Conservation (phyloP, 2,797 vertebrate genomes). For the Hyperoplus lanceolatus region DNA sequence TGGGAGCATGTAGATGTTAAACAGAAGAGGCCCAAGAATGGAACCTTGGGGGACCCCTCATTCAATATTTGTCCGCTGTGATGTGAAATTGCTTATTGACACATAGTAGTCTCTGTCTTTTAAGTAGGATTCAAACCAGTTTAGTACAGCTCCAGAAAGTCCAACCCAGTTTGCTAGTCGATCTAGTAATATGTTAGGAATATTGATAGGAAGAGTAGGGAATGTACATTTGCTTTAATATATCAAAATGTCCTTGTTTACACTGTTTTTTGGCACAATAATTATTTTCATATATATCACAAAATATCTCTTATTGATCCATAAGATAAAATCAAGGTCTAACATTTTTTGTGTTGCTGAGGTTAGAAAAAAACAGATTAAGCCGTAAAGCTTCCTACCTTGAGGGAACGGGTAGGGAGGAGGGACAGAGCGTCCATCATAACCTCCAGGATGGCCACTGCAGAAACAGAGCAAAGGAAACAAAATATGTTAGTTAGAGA, state of each 20-base stretch:
- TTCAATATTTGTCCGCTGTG: too few relatives aligned
- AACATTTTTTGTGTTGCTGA: not conserved
- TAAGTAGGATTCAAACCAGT: too few relatives aligned
- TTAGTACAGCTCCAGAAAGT: too few relatives aligned
- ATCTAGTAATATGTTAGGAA: too few relatives aligned
- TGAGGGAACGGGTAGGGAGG: constrained; percentile 85
- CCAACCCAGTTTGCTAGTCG: too few relatives aligned
- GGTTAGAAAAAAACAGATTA: not conserved
- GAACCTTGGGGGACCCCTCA: too few relatives aligned
- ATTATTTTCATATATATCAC: not conserved
- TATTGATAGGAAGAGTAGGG: not conserved
- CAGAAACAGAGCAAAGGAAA: constrained; percentile 22
- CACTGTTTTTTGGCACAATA: not conserved
- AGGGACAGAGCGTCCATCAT: constrained; percentile 84
- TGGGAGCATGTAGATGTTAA: too few relatives aligned
- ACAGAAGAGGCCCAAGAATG: too few relatives aligned
- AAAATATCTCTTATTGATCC: not conserved
- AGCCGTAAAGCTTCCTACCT: constrained; percentile 66
- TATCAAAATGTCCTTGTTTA: not conserved
- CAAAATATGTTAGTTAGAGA: constrained; percentile 14
- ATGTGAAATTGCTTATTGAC: too few relatives aligned
- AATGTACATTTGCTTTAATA: not conserved
- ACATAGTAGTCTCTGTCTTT: too few relatives aligned
- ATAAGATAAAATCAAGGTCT: not conserved
- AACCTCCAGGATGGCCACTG: constrained; percentile 82